Base-by-base conservation (phyloP, 1,140 invertebrate species). In the Vollenhovia emeryi region DNA sequence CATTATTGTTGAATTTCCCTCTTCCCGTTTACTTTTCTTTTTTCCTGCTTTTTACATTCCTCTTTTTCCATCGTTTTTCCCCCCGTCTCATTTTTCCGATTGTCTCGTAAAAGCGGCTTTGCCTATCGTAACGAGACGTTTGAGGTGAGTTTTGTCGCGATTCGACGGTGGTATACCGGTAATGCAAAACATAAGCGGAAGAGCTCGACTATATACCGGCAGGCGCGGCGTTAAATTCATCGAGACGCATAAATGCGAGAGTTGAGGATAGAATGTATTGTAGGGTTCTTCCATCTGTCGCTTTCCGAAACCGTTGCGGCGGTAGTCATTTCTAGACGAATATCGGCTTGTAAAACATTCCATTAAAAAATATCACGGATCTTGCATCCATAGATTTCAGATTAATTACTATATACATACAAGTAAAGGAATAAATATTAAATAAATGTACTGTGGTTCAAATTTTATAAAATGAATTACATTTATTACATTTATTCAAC, bases 121-220 rank as follows among this genome's bases (percentile, higher is more conserved):
- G 50, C 68, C 52, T 69, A 69, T 88, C 52, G 52, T 87, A 85
- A 88, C 40, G 48, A 85, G 74, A 80, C 52, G 57, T 84, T 78
- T 33, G 71, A 36, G 21, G n/a, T 18, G 73, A 84, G 36, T 62
- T 84, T 66, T 62, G 82, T 62, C 69, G 9, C 68, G 21, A 74
- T 59, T 79, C 36, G 45, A 80, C 30, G 27, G 15, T 15, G 57
- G 60, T 55, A n/a, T n/a, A 24, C 27, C 18, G 24, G 43, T 68
- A 45, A 78, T 52, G 52, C 30, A 60, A 73, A 55, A 74, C 75
- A 60, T 43, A 48, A 66, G 27, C 36, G n/a, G 15, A 57, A 73
- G 43, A 82, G 59, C 50, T 75, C 36, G 69, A 36, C 50, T 85
- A 71, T 48, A 62, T 85, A 64, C 40, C 74, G 30, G 57, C 24